Base-by-base conservation (phyloP, 2,888 invertebrate species). In the Heliconius ethilla region DNA sequence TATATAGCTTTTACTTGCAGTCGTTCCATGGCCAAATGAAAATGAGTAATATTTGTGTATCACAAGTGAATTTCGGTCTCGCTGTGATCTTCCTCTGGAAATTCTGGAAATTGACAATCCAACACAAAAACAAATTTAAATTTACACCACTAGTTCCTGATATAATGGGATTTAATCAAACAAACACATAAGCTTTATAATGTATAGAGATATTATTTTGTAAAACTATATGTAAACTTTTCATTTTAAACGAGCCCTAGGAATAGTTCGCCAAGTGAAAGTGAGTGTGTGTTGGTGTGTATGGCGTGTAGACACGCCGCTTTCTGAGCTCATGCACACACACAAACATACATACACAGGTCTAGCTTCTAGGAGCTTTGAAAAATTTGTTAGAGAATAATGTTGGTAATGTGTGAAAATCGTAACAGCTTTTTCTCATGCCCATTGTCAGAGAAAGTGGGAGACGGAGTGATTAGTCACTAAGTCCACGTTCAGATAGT, bases 201-300 rank as follows among this genome's bases (percentile, higher is more conserved):
- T 51, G 15, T 15, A 45, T 15, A 33, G 33, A 33, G 9, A 33
- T 33, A 33, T 33, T 33, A 33, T 33, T 33, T 33, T 1, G 33
- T 33, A 33, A 33, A 33, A 7, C 7, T 33, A 9, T 33, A 33
- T 33, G 9, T 33, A 59, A n/a, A 18, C 13, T n/a, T 45, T 25
- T 45, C 79, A 83, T 13, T 84, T 84, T 91, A 87, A 63, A 83
- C 84, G 72, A 82, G 76, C 79, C 89, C 84, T 90, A 89, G 83
- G 91, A 90, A 93, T 93, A 92, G 93, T 91, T 92, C 84, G 90
- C 90, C 87, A 85, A 93, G 93, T 93, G 94, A 94, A 94, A 94
- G 94, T 93, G 88, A 89, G 89, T 83, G 86, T 88, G 91, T 87
- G 89, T 86, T 86, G 79, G 92, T 89, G 90, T 90, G 90, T 84